phyloP scores from a whole-genome alignment of 2,888 invertebrate genomes.

The Oligia fasciuncula region DNA sequence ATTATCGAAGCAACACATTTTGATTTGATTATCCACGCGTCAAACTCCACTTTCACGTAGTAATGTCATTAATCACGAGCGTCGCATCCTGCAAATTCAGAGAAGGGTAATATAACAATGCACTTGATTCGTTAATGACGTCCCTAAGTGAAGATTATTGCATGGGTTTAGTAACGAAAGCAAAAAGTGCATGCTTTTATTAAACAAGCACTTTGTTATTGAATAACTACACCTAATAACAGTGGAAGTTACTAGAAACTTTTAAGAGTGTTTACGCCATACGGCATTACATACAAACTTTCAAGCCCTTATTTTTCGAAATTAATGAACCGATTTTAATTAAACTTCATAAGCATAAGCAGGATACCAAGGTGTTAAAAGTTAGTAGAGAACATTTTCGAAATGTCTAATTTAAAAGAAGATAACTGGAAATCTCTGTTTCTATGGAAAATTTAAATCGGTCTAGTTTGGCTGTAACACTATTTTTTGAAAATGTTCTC shows the following conservation, averaged over 20 bases:
- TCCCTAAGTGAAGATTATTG: not conserved
- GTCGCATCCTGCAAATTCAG: not conserved
- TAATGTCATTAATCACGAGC: not conserved
- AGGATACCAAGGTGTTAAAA: no score
- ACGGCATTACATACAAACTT: no score
- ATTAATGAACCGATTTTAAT: no score
- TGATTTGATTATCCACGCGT: not conserved
- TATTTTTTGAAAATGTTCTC: no score
- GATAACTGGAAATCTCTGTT: no score
- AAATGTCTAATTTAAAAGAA: no score
- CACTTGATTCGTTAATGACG: slow-evolving; percentile 12
- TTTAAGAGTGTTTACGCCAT: no score
- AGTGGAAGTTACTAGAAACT: not conserved
- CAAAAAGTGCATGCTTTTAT: not conserved
- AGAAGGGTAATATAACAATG: not conserved
- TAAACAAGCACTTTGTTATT: not conserved
- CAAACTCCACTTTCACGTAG: not conserved
- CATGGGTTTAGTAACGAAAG: not conserved
- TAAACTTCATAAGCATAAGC: no score
- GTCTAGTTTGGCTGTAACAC: no score
- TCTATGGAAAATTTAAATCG: no score
- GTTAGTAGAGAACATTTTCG: no score
- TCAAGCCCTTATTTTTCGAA: no score
- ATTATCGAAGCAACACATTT: not conserved
- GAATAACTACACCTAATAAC: not conserved